Conservation (phyloP, 2,888 invertebrate species). For the Encarsia formosa region DNA sequence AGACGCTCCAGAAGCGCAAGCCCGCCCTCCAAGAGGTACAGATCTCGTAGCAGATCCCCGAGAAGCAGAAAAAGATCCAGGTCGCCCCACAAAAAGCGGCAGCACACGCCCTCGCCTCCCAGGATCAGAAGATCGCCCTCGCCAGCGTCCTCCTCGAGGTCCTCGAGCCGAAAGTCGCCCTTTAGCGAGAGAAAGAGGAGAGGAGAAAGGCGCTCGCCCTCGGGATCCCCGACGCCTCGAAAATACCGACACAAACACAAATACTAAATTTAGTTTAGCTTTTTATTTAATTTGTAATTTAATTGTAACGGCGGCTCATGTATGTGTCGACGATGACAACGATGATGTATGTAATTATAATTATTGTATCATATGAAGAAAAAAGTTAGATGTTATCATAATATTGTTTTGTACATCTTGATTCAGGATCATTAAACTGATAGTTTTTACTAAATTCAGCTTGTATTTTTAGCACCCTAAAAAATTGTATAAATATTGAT, state of each 20-base stretch:
- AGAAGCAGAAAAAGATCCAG: conserved; percentile 51
- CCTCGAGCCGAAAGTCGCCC: conserved; percentile 38
- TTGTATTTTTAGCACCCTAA: too few relatives aligned
- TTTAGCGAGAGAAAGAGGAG: conserved; percentile 43
- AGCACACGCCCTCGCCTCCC: conserved; percentile 47
- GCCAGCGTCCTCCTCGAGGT: conserved; percentile 41
- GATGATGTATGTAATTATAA: too few relatives aligned
- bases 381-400: too few relatives aligned
- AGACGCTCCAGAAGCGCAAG: conserved; percentile 43
- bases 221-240: conserved; percentile 49
- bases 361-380: too few relatives aligned
- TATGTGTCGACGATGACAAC: too few relatives aligned
- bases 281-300: too few relatives aligned
- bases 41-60: conserved; percentile 49
- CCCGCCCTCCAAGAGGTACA: conserved; percentile 44
- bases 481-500: too few relatives aligned
- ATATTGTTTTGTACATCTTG: too few relatives aligned
- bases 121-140: conserved; percentile 47
- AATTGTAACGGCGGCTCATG: too few relatives aligned
- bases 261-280: conserved; percentile 51
- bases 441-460: too few relatives aligned
- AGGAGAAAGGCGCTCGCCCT: conserved; percentile 44
- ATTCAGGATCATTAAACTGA: too few relatives aligned
- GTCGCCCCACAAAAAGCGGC: conserved; percentile 40
- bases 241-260: conserved; percentile 58